Percentiles rank a stretch among this genome's conserved stretches.
Evolutionary conservation across 2,888 invertebrate genomes (phyloP).

Genomic region (Aphrophora alni): DNA sequence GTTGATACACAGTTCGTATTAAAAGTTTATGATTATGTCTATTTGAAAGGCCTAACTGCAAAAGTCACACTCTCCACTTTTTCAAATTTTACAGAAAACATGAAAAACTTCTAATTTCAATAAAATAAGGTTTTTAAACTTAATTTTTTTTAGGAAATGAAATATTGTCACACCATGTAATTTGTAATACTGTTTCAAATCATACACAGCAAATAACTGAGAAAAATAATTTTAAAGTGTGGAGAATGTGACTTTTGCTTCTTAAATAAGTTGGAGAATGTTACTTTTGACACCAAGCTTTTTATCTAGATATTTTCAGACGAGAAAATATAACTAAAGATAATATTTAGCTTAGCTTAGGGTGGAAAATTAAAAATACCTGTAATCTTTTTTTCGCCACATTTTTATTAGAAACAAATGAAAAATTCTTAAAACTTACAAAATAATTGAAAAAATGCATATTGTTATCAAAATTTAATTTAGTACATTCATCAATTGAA

Average conservation of each 20-base stretch:
- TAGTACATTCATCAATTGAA: too few relatives aligned
- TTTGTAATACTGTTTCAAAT: constrained; percentile 3
- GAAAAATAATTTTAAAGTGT: not conserved
- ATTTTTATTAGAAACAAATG: too few relatives aligned
- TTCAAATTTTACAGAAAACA: constrained; percentile 12
- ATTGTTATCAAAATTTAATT: too few relatives aligned
- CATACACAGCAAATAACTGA: not conserved
- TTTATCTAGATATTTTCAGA: constrained; percentile 12
- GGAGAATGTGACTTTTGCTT: constrained; percentile 19
- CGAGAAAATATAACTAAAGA: not conserved
- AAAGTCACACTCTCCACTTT: constrained; percentile 15
- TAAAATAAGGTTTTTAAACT: constrained; percentile 9
- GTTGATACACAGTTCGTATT: too few relatives aligned
- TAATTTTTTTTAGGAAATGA: not conserved
- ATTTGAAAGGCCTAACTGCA: constrained; percentile 12
- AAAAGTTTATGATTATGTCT: too few relatives aligned
- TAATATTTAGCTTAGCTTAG: too few relatives aligned
- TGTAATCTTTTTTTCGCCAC: too few relatives aligned
- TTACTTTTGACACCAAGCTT: constrained; percentile 15
- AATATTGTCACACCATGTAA: not conserved
- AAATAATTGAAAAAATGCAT: too few relatives aligned
- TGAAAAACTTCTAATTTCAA: not conserved
- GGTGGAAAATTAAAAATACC: too few relatives aligned
- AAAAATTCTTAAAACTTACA: too few relatives aligned
- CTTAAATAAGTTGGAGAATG: constrained; percentile 7